phyloP scores from a whole-genome alignment of 2,113 vertebrate species.

The Ceyx melanurus region DNA sequence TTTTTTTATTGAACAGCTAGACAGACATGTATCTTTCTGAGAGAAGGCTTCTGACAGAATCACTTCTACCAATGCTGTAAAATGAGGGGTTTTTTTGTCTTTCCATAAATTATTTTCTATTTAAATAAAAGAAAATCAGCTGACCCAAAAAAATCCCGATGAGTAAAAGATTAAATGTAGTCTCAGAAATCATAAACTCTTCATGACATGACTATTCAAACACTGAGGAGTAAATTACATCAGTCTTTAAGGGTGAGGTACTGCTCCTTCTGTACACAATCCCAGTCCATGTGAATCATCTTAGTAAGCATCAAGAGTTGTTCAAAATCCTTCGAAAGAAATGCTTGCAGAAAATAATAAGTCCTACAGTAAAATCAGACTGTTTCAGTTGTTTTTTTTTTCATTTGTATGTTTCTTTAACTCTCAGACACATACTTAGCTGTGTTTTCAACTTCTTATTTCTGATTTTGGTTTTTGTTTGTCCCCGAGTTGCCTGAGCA shows the following conservation, averaged over 20 bases:
- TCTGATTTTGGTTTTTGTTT: not conserved
- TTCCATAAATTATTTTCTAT: not conserved
- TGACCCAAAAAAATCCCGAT: not conserved
- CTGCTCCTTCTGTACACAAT: not conserved
- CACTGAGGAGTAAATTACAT: not conserved
- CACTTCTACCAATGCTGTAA: not conserved
- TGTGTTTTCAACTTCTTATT: not conserved
- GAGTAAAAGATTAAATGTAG: not conserved
- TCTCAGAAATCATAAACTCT: not conserved
- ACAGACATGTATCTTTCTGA: not conserved
- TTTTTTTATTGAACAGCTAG: not conserved
- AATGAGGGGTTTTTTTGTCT: not conserved
- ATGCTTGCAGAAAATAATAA: not conserved
- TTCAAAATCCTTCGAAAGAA: not conserved
- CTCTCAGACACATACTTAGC: not conserved
- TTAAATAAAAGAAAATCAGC: not conserved
- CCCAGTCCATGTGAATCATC: not conserved
- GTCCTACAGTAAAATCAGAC: not conserved
- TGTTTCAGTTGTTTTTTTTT: not conserved
- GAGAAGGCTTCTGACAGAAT: not conserved
- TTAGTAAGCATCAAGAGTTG: not conserved
- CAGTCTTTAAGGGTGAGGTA: not conserved
- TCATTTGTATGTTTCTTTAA: not conserved
- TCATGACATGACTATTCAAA: not conserved
- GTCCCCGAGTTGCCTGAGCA: not conserved